Evolutionary conservation across 2,888 invertebrate species (phyloP), one percentile per base, ranked within the genome.

Genomic region (Amphipyra berbera): DNA sequence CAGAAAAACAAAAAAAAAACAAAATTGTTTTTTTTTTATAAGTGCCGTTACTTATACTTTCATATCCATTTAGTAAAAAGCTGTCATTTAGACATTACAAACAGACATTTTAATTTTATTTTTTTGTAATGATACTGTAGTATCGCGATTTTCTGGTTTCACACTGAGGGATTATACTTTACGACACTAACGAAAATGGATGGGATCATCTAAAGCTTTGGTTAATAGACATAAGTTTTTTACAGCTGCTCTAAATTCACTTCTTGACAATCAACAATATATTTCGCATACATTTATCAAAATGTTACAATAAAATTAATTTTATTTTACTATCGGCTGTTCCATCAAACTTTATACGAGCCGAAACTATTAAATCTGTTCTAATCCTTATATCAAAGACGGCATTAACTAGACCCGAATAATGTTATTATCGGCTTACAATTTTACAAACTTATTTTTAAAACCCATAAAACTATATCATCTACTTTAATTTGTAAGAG

Each of bases 341-440:
- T 69, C 45, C 53, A 69, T 62, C 70, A 69, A 69, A 61, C 42
- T 47, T 40, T 47, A 79, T 56, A 72, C 63, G 45, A 58, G 46
- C 65, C 66, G 69, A 62, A 65, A 53, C 67, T 71, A 74, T 76
- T 58, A 74, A 71, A 76, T 60, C 70, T 47, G 54, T 64, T 74
- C 61, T 74, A 84, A 85, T 82, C 80, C 78, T 73, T 61, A 78
- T 70, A 81, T 83, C 82, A 82, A 79, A 85, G 71, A 68, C 81
- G 81, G 86, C 82, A 88, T 89, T 89, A 89, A 89, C 87, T 84
- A 87, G 84, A 86, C 84, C 85, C 86, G 79, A 83, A 83, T 91
- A 90, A 90, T 88, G 81, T 88, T 88, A 90, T 91, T 90, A 91
- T 84, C 84, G 82, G 88, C 84, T 90, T 90, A 90, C 55, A 61